These are phyloP conservation scores for Columba guinea DNA, from an alignment of 2,797 vertebrate genomes.

Conservation along the genomic window DNA sequence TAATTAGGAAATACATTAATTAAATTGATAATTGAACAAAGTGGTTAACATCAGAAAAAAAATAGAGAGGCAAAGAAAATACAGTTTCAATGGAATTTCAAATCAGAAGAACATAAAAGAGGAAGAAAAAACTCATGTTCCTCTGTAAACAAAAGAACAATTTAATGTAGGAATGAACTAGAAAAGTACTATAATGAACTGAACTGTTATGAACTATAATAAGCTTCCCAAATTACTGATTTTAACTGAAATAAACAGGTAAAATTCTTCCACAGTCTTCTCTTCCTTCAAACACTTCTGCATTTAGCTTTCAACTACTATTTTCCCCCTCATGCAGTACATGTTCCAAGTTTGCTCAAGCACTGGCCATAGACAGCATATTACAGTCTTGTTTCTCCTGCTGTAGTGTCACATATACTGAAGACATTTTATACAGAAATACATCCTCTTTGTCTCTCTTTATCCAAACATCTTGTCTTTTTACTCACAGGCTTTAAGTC, in stretches of 20 bases:
- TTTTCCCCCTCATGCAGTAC: accelerated
- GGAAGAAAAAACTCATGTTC: not conserved
- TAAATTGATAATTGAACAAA: conserved; percentile 52
- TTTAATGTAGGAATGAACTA: not conserved
- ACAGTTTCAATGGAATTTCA: conserved; percentile 34
- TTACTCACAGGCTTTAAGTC: not conserved
- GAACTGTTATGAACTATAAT: not conserved
- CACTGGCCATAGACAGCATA: not conserved
- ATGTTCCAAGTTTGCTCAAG: not conserved
- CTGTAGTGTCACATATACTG: not conserved
- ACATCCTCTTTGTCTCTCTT: not conserved
- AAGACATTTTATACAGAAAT: not conserved
- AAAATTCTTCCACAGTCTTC: not conserved
- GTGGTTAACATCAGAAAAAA: conserved; percentile 43
- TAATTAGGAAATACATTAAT: conserved; percentile 46
- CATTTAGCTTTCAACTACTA: not conserved
- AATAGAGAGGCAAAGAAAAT: conserved; percentile 3
- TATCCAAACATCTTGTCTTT: not conserved
- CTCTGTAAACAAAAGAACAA: not conserved
- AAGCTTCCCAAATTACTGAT: not conserved
- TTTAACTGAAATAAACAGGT: not conserved
- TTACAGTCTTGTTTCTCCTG: not conserved
- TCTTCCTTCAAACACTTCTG: not conserved
- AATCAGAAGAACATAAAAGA: not conserved
- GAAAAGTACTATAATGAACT: not conserved